phyloP scores from a whole-genome alignment of 2,888 invertebrate species.

The Agonopterix subpropinquella region DNA sequence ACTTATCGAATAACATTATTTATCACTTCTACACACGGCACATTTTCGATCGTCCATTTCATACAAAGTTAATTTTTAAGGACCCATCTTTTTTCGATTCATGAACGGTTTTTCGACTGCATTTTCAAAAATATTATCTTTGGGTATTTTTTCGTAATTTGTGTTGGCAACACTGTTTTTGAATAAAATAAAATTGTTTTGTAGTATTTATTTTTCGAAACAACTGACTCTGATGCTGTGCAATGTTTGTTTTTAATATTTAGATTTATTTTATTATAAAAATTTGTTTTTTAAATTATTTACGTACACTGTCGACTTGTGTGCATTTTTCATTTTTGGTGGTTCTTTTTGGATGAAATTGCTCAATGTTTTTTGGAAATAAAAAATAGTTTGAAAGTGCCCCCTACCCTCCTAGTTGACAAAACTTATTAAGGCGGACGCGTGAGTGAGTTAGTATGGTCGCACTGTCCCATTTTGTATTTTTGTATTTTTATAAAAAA shows the following conservation, averaged over 20 bases:
- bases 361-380: constrained; percentile 59
- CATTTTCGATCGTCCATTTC: constrained; percentile 26
- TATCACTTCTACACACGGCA: constrained; percentile 32
- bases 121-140: constrained; percentile 23
- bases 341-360: constrained; percentile 58
- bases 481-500: constrained; percentile 75
- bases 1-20: constrained; percentile 16
- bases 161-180: constrained; percentile 38
- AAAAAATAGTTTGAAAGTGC: constrained; percentile 47
- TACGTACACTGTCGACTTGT: constrained; percentile 24
- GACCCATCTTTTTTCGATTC: constrained; percentile 3
- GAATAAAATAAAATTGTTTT: constrained; percentile 21
- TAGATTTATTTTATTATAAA: constrained; percentile 13
- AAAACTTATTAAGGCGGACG: constrained; percentile 40
- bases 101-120: constrained; percentile 15
- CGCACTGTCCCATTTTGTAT: constrained; percentile 75
- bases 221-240: constrained; percentile 14
- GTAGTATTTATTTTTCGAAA: constrained; percentile 13
- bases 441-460: constrained; percentile 54
- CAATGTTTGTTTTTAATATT: constrained; percentile 9
- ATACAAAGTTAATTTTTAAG: constrained; percentile 1
- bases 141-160: constrained; percentile 21
- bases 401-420: constrained; percentile 54
- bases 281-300: constrained; percentile 16
- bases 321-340: constrained; percentile 42